Conservation (phyloP, 2,797 vertebrate genomes). For the Liasis olivaceus region DNA sequence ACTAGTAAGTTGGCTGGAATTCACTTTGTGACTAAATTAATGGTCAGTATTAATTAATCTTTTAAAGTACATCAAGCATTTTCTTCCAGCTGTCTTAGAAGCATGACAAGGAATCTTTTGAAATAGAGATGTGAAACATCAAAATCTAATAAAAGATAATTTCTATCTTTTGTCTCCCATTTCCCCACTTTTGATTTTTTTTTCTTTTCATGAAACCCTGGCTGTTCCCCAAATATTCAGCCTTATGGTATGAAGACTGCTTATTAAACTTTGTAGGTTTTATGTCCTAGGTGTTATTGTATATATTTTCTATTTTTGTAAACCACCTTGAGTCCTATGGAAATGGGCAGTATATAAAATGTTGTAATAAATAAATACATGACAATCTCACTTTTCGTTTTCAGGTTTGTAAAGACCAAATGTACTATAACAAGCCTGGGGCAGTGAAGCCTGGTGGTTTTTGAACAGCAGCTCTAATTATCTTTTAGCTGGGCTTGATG, state of each 20-base stretch:
- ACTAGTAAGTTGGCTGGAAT: not conserved
- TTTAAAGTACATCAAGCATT: not conserved
- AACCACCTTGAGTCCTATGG: not conserved
- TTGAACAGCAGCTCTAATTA: not conserved
- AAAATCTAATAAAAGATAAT: not conserved
- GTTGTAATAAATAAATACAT: not conserved
- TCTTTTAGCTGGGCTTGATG: not conserved
- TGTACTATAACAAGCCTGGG: not conserved
- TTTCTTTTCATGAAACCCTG: not conserved
- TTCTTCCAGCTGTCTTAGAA: too few species aligned
- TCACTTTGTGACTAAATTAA: constrained; percentile 8
- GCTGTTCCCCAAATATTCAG: not conserved
- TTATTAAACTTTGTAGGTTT: not conserved
- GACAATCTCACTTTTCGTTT: not conserved
- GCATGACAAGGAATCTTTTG: not conserved
- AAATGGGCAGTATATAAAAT: not conserved
- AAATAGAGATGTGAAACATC: not conserved
- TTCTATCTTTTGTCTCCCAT: not conserved
- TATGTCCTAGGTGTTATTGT: not conserved
- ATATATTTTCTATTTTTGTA: not conserved
- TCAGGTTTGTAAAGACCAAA: not conserved
- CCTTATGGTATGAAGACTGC: not conserved
- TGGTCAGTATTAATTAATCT: not conserved
- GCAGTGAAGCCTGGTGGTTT: not conserved
- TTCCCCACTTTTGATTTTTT: not conserved